phyloP scores from a whole-genome alignment of 2,888 invertebrate genomes.

The Mesorhabditis spiculigera region DNA sequence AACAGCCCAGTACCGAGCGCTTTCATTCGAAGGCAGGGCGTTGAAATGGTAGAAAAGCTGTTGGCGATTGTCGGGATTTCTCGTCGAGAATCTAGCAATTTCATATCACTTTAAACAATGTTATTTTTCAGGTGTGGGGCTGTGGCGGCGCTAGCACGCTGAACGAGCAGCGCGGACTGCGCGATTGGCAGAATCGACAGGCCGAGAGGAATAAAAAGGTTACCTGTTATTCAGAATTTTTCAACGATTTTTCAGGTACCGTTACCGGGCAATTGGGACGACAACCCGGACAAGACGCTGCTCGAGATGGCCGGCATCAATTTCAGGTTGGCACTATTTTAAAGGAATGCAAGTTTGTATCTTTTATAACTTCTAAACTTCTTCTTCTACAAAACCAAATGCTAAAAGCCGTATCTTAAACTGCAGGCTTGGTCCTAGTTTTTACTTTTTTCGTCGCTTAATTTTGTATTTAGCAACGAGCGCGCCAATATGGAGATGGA shows the following conservation, averaged over 20 bases:
- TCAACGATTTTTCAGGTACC: conserved; percentile 66
- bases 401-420: too few species aligned
- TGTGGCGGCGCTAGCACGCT: conserved; percentile 58
- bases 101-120: not conserved
- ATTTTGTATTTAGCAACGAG: conserved; percentile 29
- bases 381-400: too few species aligned
- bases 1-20: too few species aligned
- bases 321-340: conserved; percentile 16
- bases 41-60: not conserved
- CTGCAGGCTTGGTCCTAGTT: too few species aligned
- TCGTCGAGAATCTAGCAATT: too few species aligned
- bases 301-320: conserved; percentile 76
- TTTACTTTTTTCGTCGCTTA: too few species aligned
- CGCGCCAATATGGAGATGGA: conserved; percentile 30
- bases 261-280: conserved; percentile 85
- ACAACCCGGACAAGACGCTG: conserved; percentile 88
- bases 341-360: not conserved
- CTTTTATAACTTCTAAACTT: not conserved
- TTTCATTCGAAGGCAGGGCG: not conserved
- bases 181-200: conserved; percentile 85
- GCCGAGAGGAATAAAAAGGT: conserved; percentile 78
- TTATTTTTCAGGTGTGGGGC: conserved; percentile 28
- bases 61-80: not conserved
- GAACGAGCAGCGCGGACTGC: conserved; percentile 80
- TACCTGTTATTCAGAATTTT: not conserved